phyloP scores from a whole-genome alignment of 2,888 invertebrate species.

The Acholoe squamosa region DNA sequence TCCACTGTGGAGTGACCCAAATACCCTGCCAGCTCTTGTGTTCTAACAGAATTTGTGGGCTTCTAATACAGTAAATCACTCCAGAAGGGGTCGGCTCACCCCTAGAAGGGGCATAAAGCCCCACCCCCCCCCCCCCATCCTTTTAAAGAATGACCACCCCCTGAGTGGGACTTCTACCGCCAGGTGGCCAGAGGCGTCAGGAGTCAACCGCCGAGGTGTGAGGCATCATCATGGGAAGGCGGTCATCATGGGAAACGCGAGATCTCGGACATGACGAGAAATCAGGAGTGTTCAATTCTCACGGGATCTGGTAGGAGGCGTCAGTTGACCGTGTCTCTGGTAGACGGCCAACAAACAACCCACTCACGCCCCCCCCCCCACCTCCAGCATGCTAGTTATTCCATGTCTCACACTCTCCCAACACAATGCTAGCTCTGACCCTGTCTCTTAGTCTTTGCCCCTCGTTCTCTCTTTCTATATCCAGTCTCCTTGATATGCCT shows the following conservation, averaged over 20 bases:
- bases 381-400: no score
- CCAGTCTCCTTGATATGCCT: not conserved
- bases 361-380: no score
- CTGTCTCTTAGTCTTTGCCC: not conserved
- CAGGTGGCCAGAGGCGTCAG: constrained; percentile 42
- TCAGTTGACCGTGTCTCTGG: no score
- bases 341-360: not conserved
- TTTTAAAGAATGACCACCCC: no score
- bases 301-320: not conserved
- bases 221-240: constrained; percentile 39
- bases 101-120: no score
- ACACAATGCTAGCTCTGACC: not conserved
- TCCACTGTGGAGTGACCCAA: no score
- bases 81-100: no score
- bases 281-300: constrained; percentile 10
- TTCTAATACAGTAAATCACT: no score
- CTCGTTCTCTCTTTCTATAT: not conserved
- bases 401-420: no score
- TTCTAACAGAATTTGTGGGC: no score
- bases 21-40: no score
- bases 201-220: constrained; percentile 54
- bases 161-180: not conserved
- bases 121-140: no score
- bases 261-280: constrained; percentile 4
- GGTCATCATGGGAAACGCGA: not conserved